phyloP scores from a whole-genome alignment of 2,888 invertebrate genomes.

The Drosophila paucipuncta region DNA sequence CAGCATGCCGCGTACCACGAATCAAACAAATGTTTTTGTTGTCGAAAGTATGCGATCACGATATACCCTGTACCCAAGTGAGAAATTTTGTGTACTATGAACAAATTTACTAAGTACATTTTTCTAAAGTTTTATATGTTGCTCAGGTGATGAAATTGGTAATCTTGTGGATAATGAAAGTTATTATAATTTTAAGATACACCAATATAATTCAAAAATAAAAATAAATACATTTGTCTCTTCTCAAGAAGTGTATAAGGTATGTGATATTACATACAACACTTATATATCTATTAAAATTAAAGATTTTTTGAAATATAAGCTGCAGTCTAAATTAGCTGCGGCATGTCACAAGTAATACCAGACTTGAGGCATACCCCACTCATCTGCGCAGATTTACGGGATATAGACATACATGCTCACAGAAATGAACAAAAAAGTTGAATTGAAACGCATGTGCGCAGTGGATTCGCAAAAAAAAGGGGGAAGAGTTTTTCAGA shows the following conservation, averaged over 20 bases:
- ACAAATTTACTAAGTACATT: background rate
- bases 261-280: background rate
- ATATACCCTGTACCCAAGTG: conserved; percentile 16
- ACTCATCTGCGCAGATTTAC: background rate
- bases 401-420: conserved; percentile 17
- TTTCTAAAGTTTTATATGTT: background rate
- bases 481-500: conserved; percentile 46
- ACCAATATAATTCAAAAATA: background rate
- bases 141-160: no score
- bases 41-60: background rate
- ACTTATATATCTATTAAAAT: no score
- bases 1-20: conserved; percentile 71
- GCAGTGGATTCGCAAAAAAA: conserved; percentile 54
- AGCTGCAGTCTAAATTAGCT: background rate
- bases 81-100: background rate
- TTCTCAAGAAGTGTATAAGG: background rate
- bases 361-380: background rate
- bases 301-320: no score
- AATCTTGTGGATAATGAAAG: background rate
- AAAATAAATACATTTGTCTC: background rate
- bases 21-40: conserved; percentile 20
- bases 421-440: conserved; percentile 47
- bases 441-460: conserved; percentile 78
- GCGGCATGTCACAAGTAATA: background rate
- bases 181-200: background rate